A percentile compares a stretch with the other conserved stretches of the same genome.
Conservation (phyloP, 2,797 vertebrate genomes). For the Alfaro cultratus region DNA sequence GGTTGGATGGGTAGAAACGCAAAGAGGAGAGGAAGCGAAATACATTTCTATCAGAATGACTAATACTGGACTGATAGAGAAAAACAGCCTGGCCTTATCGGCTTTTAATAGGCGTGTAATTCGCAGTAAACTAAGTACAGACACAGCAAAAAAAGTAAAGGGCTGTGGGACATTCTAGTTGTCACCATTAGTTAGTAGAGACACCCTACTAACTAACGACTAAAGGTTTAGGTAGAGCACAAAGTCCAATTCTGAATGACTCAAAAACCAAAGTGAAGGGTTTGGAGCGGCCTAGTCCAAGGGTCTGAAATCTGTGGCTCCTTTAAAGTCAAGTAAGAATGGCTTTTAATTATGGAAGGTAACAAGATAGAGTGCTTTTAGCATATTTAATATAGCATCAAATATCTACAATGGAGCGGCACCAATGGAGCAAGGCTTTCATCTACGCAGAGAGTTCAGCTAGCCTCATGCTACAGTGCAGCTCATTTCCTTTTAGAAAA, state of each 20-base stretch:
- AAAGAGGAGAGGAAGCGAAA: background rate
- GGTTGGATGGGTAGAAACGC: constrained; percentile 26
- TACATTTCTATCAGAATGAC: background rate
- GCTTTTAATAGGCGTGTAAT: background rate
- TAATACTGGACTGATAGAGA: background rate
- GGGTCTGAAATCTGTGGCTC: background rate
- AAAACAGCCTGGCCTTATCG: background rate
- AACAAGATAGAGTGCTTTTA: background rate
- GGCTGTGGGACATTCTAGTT: background rate
- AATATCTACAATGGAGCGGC: background rate
- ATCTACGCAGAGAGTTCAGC: background rate
- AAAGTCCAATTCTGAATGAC: background rate
- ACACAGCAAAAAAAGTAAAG: background rate
- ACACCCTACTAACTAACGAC: too few relatives aligned
- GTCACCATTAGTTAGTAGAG: background rate
- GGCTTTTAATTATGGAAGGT: background rate
- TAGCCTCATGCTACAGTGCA: too few relatives aligned
- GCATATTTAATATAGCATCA: background rate
- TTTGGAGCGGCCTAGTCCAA: background rate
- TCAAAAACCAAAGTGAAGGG: background rate
- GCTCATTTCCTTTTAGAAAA: background rate
- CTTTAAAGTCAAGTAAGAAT: background rate
- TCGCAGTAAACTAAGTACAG: background rate
- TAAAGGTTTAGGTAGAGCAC: background rate
- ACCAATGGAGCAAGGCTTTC: background rate